Conservation (phyloP, 30 jellyfish, hydroid and myxozoan species). For the Clytia hemisphaerica region DNA sequence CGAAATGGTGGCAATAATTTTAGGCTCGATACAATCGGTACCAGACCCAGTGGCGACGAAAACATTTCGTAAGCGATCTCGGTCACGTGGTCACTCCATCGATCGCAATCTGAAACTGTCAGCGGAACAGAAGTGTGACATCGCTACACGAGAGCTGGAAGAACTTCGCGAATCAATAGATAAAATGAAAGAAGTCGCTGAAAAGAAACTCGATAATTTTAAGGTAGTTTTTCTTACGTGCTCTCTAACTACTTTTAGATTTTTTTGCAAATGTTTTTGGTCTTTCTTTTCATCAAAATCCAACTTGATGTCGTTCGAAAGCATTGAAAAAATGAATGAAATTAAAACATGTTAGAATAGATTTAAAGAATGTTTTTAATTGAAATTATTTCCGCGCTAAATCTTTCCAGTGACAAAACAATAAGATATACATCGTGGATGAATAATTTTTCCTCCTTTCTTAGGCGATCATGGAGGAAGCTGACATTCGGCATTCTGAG, state of each 20-base stretch:
- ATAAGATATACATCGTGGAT: not conserved
- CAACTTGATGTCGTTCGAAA: no score
- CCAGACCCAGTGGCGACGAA: slow-evolving; percentile 52
- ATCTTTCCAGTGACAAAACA: no score
- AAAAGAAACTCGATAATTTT: slow-evolving; percentile 68
- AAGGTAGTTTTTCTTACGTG: slow-evolving; percentile 49
- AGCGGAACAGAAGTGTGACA: slow-evolving; percentile 94
- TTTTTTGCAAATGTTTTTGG: no score
- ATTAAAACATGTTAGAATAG: not conserved
- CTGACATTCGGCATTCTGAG: slow-evolving; percentile 78
- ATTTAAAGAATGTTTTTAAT: not conserved
- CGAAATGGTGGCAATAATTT: not conserved
- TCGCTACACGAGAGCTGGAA: slow-evolving; percentile 92
- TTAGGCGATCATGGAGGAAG: slow-evolving; percentile 93
- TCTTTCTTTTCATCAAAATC: no score
- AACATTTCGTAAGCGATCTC: slow-evolving; percentile 63
- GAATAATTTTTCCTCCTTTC: not conserved
- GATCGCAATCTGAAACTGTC: slow-evolving; percentile 73
- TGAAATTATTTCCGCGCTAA: not conserved
- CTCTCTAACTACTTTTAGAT: no score
- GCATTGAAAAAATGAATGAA: no score
- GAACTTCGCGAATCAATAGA: slow-evolving; percentile 81
- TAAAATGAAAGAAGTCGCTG: slow-evolving; percentile 64
- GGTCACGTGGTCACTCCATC: slow-evolving; percentile 72
- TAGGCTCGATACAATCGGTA: not conserved